Base-by-base conservation (phyloP, 2,888 invertebrate genomes). In the Drosophila pegasa region DNA sequence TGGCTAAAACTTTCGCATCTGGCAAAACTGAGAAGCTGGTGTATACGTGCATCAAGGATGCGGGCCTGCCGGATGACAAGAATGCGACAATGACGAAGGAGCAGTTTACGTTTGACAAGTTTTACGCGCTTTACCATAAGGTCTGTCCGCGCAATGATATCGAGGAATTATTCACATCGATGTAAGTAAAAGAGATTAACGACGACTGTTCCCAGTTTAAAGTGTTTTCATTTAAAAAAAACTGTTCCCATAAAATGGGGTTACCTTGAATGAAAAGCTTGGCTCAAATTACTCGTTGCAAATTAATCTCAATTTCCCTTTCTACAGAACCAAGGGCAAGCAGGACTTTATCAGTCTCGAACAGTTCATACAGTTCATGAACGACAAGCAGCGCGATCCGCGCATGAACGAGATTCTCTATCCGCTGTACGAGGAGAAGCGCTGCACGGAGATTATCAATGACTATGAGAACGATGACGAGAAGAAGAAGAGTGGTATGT, bases 81-180 rank as follows among this genome's bases (percentile, higher is more conserved):
- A 97, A 97, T 91, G 99, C 98, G 90, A 97, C 96, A 40, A 98
- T 99, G 93, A 98, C 99, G 89, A 96, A 95, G 54, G 96, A 95
- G 20, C 97, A 97, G 52, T 99, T 99, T 91, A 99, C 99, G 0
- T 99, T 99, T 91, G 99, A 99, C 82, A 99, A 99, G 92, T 99
- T 99, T 93, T 99, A 99, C 93, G 96, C 97, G 55, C 94, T 99
- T 12, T 99, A 99, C 92, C 99, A 99, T 92, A 99, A 98, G 93
- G 99, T 99, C 89, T 99, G 99, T 90, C 99, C 99, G 3, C 94
- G 99, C 87, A 98, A 98, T 89, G 99, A 99, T 92, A 99, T 99
- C 84, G 99, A 99, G 90, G 99, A 99, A 91, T 93, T 99, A 29
- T 99, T 99, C 92, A 95, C 97, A 91, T 96, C 96, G 70, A 96